Percentiles rank a stretch among this genome's conserved stretches.
Conservation (phyloP, 2,888 invertebrate species). For the Pandemis corylana region DNA sequence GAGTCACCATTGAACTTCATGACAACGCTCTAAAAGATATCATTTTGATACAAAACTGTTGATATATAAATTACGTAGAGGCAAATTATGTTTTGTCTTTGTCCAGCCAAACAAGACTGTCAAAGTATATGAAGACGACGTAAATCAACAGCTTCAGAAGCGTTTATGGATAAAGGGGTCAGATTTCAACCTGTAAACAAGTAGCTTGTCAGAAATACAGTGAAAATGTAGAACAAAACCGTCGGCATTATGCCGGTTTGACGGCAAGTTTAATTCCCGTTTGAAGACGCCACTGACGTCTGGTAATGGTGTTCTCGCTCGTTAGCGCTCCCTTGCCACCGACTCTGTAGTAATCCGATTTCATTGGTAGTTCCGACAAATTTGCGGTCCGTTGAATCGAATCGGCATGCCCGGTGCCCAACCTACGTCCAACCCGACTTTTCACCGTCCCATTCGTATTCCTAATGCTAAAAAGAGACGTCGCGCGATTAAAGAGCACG, state of each 20-base stretch:
- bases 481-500: slow-evolving; percentile 60
- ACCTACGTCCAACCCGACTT: slow-evolving; percentile 52
- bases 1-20: too few species aligned
- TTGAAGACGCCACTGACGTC: slow-evolving; percentile 63
- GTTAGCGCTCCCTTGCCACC: slow-evolving; percentile 72
- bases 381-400: slow-evolving; percentile 77
- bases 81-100: too few species aligned
- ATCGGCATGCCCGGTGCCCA: slow-evolving; percentile 48
- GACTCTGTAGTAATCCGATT: slow-evolving; percentile 77
- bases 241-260: slow-evolving; percentile 52
- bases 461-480: slow-evolving; percentile 51
- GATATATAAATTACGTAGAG: too few species aligned
- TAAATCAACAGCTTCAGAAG: too few species aligned
- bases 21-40: too few species aligned
- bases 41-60: too few species aligned
- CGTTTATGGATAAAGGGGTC: too few species aligned
- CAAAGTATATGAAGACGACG: too few species aligned
- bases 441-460: slow-evolving; percentile 55
- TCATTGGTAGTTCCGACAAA: slow-evolving; percentile 79
- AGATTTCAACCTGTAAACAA: background rate
- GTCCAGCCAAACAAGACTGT: too few species aligned
- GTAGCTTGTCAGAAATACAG: slow-evolving; percentile 7
- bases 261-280: slow-evolving; percentile 60
- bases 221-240: slow-evolving; percentile 31
- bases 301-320: slow-evolving; percentile 71